Evolutionary conservation across 2,113 vertebrate species (phyloP).

Genomic region (Melanostigma gelatinosum): DNA sequence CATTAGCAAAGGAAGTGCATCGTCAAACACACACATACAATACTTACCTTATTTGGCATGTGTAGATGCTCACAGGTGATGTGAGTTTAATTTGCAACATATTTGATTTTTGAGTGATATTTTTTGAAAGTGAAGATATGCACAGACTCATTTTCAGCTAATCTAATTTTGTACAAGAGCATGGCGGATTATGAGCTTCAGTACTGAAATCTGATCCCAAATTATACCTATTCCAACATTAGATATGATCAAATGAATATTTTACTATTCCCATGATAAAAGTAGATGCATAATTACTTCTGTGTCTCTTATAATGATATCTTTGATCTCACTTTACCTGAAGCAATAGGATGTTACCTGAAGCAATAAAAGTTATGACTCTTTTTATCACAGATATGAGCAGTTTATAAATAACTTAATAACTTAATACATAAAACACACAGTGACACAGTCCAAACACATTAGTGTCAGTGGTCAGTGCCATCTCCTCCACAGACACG

Average conservation of each 20-base stretch:
- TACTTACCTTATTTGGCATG: neutral
- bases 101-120: neutral
- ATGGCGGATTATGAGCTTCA: conserved; percentile 11
- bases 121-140: neutral
- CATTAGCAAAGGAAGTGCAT: neutral
- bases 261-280: conserved; percentile 36
- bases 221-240: conserved; percentile 15
- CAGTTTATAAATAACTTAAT: conserved; percentile 47
- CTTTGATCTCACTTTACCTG: conserved; percentile 48
- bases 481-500: too few relatives aligned
- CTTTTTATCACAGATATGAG: conserved; percentile 37
- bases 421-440: conserved; percentile 15
- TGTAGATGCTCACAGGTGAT: neutral
- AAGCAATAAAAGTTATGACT: conserved; percentile 26
- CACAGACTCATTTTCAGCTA: neutral
- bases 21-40: neutral
- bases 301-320: conserved; percentile 36
- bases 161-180: conserved; percentile 22
- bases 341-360: conserved; percentile 28
- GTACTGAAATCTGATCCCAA: conserved; percentile 8
- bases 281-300: conserved; percentile 45
- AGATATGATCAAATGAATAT: conserved; percentile 39
- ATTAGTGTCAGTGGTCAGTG: too few relatives aligned
- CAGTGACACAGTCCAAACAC: neutral
- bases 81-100: neutral